Percentiles rank a stretch among this genome's conserved stretches.
Conservation (phyloP, 2,113 vertebrate genomes). For the Ariopsis seemanni region DNA sequence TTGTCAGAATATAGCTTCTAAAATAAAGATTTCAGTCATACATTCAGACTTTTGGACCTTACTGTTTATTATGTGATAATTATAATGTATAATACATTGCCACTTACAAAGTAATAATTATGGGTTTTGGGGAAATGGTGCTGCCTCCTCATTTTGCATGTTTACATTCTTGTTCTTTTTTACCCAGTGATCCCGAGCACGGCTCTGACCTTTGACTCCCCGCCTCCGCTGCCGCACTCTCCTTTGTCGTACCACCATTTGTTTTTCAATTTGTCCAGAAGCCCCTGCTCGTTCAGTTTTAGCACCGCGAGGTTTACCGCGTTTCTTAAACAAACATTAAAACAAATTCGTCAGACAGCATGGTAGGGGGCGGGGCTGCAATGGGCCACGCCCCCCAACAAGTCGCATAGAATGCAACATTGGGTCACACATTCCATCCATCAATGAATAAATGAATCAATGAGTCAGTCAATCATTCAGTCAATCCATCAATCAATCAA, state of each 20-base stretch:
- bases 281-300: constrained; percentile 96
- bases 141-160: constrained; percentile 83
- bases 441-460: constrained; percentile 58
- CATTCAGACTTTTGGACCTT: constrained; percentile 2
- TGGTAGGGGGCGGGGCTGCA: constrained; percentile 80
- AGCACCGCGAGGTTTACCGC: constrained; percentile 92
- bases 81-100: too few relatives aligned
- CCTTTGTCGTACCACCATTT: constrained; percentile 98
- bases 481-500: constrained; percentile 56
- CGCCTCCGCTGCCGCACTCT: constrained; percentile 94
- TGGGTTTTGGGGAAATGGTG: constrained; percentile 49
- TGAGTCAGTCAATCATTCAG: constrained; percentile 65
- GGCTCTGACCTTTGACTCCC: constrained; percentile 95
- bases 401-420: constrained; percentile 69
- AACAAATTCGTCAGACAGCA: constrained; percentile 94
- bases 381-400: constrained; percentile 68
- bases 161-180: constrained; percentile 76
- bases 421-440: constrained; percentile 53
- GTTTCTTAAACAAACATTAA: constrained; percentile 93
- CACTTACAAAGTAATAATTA: not conserved
- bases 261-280: constrained; percentile 98
- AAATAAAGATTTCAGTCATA: not conserved
- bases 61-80: not conserved
- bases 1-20: not conserved
- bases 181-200: constrained; percentile 88